Conservation (phyloP, 1,140 invertebrate species). For the Drosophila albomicans region DNA sequence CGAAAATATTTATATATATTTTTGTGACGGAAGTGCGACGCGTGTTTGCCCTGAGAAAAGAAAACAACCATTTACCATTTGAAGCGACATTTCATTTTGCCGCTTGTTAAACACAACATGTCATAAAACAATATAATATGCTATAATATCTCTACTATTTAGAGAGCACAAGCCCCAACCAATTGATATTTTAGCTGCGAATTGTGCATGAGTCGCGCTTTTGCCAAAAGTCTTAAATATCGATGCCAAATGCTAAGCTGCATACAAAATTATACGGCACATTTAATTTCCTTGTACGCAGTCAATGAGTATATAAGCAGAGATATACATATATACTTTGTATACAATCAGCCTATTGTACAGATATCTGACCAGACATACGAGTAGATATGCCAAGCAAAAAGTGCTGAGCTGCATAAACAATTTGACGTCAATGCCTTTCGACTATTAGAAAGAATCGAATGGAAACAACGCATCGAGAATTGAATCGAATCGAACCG, state of each 20-base stretch:
- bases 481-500: constrained; percentile 27
- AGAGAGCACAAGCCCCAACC: constrained; percentile 27
- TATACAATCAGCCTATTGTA: constrained; percentile 7
- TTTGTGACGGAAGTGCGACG: constrained; percentile 66
- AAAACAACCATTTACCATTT: constrained; percentile 47
- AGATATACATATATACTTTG: constrained; percentile 14
- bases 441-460: constrained; percentile 20
- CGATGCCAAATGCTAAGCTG: constrained; percentile 53
- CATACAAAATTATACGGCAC: constrained; percentile 45
- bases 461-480: constrained; percentile 20
- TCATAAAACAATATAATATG: constrained; percentile 25
- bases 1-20: constrained; percentile 52
- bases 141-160: constrained; percentile 38
- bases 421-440: constrained; percentile 76
- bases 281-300: constrained; percentile 61
- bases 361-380: constrained; percentile 22
- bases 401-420: constrained; percentile 65
- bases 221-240: constrained; percentile 58
- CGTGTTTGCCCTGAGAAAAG: constrained; percentile 46
- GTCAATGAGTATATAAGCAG: constrained; percentile 22
- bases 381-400: constrained; percentile 36
- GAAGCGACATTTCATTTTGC: constrained; percentile 45
- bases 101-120: constrained; percentile 34
- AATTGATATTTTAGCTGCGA: constrained; percentile 63
- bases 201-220: constrained; percentile 50